phyloP scores from a whole-genome alignment of 2,113 vertebrate species.

The Raja brachyura region DNA sequence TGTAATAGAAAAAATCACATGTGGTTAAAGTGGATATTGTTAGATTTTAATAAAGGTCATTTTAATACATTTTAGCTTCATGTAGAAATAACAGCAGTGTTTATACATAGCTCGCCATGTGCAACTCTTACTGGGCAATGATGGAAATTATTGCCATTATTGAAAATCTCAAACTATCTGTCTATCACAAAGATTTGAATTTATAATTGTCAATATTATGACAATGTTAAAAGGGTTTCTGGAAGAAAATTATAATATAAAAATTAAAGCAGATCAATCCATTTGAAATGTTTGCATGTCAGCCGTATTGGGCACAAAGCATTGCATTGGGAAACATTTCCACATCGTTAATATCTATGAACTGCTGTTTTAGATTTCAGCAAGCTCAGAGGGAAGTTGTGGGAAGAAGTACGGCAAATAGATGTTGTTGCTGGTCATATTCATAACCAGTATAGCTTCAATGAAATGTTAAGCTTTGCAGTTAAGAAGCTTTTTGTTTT shows the following conservation, averaged over 20 bases:
- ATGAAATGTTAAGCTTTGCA: too few species aligned
- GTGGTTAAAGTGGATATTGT: too few species aligned
- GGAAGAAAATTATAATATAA: neutral
- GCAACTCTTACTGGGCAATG: neutral
- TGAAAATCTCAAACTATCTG: neutral
- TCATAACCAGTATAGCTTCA: too few species aligned
- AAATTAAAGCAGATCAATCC: neutral
- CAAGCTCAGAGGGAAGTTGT: too few species aligned
- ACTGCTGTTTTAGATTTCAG: neutral
- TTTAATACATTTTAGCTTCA: too few species aligned
- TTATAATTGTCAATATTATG: neutral
- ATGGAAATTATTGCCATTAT: too few species aligned
- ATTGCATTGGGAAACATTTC: neutral
- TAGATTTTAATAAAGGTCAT: too few species aligned
- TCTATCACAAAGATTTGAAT: neutral
- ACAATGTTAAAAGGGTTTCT: neutral
- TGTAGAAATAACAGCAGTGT: too few species aligned
- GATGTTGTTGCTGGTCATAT: too few species aligned
- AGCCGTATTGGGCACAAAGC: neutral
- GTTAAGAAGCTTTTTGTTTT: too few species aligned
- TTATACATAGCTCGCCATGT: neutral
- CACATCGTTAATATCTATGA: neutral
- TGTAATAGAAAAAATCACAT: too few species aligned
- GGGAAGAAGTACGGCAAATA: too few species aligned
- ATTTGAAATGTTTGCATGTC: neutral